A percentile compares a stretch with the other conserved stretches of the same genome.
phyloP scores from a whole-genome alignment of 1,140 invertebrate genomes.

The Papilio machaon region DNA sequence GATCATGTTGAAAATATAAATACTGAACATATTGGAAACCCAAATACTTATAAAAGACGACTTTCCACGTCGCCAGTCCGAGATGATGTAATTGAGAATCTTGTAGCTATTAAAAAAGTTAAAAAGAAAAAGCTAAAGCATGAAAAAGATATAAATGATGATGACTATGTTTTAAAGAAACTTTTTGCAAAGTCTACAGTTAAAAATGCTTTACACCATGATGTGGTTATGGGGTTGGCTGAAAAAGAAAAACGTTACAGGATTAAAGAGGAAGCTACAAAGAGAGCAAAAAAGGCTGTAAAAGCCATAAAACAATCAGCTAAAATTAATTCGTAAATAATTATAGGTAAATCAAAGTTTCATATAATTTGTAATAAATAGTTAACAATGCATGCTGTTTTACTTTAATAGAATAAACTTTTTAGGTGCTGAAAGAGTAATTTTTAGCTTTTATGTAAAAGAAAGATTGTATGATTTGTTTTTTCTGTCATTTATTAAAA shows the following conservation, averaged over 20 bases:
- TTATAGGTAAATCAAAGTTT: background rate
- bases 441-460: background rate
- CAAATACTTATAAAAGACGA: slow-evolving; percentile 56
- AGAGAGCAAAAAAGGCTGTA: slow-evolving; percentile 79
- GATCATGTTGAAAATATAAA: slow-evolving; percentile 36
- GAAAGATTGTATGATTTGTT: no score
- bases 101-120: slow-evolving; percentile 70
- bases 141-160: slow-evolving; percentile 70
- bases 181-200: slow-evolving; percentile 83
- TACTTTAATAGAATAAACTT: background rate
- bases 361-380: background rate
- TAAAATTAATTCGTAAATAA: slow-evolving; percentile 41
- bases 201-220: slow-evolving; percentile 83
- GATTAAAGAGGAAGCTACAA: slow-evolving; percentile 81
- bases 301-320: slow-evolving; percentile 82
- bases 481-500: no score
- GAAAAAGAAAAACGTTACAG: slow-evolving; percentile 76
- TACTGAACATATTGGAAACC: slow-evolving; percentile 40
- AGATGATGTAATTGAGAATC: slow-evolving; percentile 58
- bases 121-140: slow-evolving; percentile 68
- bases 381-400: background rate
- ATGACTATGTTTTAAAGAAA: slow-evolving; percentile 83
- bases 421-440: background rate
- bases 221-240: slow-evolving; percentile 81
- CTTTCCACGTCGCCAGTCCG: slow-evolving; percentile 50